These are phyloP conservation scores for Leucophenga varia DNA, from an alignment of 1,140 invertebrate genomes.

Conservation along the genomic window DNA sequence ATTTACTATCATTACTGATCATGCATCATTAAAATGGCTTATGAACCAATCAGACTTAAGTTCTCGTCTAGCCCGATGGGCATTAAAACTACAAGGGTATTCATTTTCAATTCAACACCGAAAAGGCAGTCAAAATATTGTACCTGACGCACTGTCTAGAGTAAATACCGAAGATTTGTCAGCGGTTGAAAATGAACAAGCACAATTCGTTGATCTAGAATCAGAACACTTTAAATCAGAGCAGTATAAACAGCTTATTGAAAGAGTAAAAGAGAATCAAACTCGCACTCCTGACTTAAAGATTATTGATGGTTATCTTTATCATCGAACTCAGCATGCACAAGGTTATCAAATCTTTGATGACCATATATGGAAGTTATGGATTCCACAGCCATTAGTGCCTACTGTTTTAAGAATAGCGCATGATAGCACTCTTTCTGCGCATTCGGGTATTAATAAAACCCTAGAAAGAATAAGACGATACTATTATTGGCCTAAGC, in stretches of 20 bases:
- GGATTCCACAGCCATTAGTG: neutral
- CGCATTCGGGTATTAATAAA: slow-evolving; percentile 2
- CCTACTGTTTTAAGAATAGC: neutral
- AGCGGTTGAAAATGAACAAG: neutral
- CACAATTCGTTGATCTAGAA: neutral
- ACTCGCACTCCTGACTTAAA: neutral
- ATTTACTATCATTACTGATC: slow-evolving; percentile 47
- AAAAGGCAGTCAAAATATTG: slow-evolving; percentile 17
- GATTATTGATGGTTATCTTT: neutral
- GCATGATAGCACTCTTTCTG: neutral
- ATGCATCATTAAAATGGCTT: slow-evolving; percentile 26
- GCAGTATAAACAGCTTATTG: neutral
- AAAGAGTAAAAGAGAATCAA: neutral
- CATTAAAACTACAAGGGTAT: slow-evolving; percentile 26
- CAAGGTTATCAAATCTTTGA: neutral
- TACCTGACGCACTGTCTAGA: too few species aligned
- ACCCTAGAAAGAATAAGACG: neutral
- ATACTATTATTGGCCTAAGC: slow-evolving; percentile 1
- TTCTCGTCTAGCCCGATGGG: slow-evolving; percentile 30
- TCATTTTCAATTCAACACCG: slow-evolving; percentile 38
- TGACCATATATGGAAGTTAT: slow-evolving; percentile 2
- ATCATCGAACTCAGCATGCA: too few species aligned
- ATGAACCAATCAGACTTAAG: slow-evolving; percentile 8
- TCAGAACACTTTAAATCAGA: neutral
- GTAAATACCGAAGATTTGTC: neutral